Conservation (phyloP, 2,888 invertebrate species). For the Congeria kusceri region DNA sequence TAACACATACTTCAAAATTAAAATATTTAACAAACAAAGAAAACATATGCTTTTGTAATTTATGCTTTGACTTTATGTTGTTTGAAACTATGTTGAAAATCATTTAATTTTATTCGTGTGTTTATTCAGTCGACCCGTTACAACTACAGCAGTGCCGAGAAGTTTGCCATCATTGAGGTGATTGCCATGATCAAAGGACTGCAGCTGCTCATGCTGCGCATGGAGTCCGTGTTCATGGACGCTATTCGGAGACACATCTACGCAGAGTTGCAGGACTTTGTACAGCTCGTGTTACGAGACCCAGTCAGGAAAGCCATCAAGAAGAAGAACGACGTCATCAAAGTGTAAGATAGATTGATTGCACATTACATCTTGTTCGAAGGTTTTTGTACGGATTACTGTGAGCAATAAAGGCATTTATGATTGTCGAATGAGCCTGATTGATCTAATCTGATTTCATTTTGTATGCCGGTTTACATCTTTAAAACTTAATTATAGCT, state of each 20-base stretch:
- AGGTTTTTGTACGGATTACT: too few species aligned
- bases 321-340: slow-evolving; percentile 97
- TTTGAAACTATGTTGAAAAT: background rate
- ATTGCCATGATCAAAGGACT: slow-evolving; percentile 99
- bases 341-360: slow-evolving; percentile 84
- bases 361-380: too few species aligned
- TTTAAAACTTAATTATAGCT: too few species aligned
- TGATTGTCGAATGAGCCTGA: too few species aligned
- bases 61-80: too few species aligned
- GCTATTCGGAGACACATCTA: slow-evolving; percentile 96
- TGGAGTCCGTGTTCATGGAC: slow-evolving; percentile 97
- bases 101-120: background rate
- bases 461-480: too few species aligned
- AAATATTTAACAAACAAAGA: too few species aligned
- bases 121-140: slow-evolving; percentile 93
- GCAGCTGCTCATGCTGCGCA: slow-evolving; percentile 95
- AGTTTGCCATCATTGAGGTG: slow-evolving; percentile 98
- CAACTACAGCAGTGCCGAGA: slow-evolving; percentile 98
- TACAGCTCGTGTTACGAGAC: slow-evolving; percentile 94
- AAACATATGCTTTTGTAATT: too few species aligned
- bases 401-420: too few species aligned
- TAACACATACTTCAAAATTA: too few species aligned
- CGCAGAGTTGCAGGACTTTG: slow-evolving; percentile 98
- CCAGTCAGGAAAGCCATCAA: slow-evolving; percentile 98
- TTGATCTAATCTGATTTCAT: too few species aligned